Conservation (phyloP, 2,888 invertebrate genomes). For the Meliscaeva auricollis region DNA sequence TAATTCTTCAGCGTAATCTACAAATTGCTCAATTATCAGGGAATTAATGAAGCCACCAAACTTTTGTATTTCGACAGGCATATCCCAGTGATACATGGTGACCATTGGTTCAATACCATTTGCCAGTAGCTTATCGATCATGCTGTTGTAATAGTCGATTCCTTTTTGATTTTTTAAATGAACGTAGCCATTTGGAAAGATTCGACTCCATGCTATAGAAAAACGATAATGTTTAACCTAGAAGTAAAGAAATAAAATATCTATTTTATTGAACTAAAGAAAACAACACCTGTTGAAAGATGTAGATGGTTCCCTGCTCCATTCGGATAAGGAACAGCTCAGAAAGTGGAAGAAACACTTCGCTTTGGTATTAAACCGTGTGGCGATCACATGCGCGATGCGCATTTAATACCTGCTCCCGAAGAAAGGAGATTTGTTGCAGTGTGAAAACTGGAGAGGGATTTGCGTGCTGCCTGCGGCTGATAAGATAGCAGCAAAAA, state of each 20-base stretch:
- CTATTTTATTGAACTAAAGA: neutral
- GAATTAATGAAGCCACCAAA: constrained; percentile 85
- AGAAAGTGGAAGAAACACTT: too few species aligned
- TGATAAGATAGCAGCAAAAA: too few species aligned
- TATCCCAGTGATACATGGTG: constrained; percentile 86
- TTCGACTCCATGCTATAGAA: constrained; percentile 87
- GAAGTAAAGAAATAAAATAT: neutral
- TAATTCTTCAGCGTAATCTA: constrained; percentile 84
- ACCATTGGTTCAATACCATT: constrained; percentile 87
- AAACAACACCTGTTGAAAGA: too few species aligned
- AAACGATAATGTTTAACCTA: constrained; percentile 85
- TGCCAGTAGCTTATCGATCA: constrained; percentile 87
- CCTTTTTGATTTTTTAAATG: constrained; percentile 81
- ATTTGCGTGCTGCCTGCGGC: too few species aligned
- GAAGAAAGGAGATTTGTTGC: too few species aligned
- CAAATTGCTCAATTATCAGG: constrained; percentile 84
- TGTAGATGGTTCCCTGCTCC: too few species aligned
- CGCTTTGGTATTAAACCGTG: too few species aligned
- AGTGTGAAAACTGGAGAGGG: too few species aligned
- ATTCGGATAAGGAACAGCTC: too few species aligned
- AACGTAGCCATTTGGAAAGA: constrained; percentile 86
- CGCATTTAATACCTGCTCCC: too few species aligned
- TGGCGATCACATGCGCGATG: too few species aligned
- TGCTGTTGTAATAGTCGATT: constrained; percentile 86
- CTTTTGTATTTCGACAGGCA: constrained; percentile 85